Conservation (phyloP, 2,113 vertebrate genomes). For the Chiloscyllium plagiosum region DNA sequence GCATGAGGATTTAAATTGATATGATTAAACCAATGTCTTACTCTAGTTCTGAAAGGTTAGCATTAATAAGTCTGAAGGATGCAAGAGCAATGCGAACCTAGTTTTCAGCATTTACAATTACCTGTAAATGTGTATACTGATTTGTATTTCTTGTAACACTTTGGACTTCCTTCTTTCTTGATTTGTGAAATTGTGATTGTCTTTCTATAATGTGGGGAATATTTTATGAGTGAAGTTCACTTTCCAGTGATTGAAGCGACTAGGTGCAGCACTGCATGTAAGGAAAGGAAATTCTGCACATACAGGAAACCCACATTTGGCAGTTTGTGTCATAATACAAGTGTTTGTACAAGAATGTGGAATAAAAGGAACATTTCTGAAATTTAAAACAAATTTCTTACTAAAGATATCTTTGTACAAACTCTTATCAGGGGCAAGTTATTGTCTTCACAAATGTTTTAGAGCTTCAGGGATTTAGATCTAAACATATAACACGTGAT, state of each 20-base stretch:
- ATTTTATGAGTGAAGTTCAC: not conserved
- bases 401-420: not conserved
- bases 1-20: not conserved
- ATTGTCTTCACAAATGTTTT: not conserved
- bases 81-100: not conserved
- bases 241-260: not conserved
- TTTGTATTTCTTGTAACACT: not conserved
- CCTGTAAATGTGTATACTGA: not conserved
- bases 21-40: not conserved
- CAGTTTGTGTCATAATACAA: not conserved
- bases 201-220: not conserved
- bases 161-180: not conserved
- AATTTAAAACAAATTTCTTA: not conserved
- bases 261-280: not conserved
- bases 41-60: not conserved
- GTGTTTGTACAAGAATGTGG: not conserved
- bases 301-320: not conserved
- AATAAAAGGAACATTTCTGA: not conserved
- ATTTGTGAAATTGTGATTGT: not conserved
- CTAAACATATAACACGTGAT: constrained; percentile 41
- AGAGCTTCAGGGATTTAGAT: not conserved
- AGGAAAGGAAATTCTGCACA: not conserved
- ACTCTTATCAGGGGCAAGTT: not conserved
- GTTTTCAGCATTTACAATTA: not conserved
- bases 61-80: not conserved